Conservation (phyloP, 2,888 invertebrate genomes). For the Nomada goodeniana region DNA sequence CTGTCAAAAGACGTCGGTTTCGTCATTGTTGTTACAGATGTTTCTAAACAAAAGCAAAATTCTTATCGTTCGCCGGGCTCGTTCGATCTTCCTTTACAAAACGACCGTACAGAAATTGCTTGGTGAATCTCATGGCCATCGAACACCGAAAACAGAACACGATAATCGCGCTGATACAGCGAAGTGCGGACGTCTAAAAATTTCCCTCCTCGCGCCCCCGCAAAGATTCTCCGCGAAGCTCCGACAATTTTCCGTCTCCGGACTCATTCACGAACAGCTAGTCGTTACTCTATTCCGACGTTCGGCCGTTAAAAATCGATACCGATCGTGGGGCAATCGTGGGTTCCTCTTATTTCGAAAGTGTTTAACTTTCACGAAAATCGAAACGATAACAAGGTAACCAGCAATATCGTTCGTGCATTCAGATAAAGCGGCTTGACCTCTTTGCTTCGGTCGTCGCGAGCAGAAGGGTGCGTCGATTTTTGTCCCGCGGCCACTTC, state of each 20-base stretch:
- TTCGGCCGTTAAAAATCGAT: not conserved
- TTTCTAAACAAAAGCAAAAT: too few relatives aligned
- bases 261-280: not conserved
- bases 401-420: not conserved
- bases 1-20: not conserved
- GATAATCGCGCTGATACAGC: too few relatives aligned
- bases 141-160: too few relatives aligned
- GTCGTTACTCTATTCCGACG: not conserved
- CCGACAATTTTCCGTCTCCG: not conserved
- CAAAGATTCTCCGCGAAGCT: too few relatives aligned
- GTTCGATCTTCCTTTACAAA: too few relatives aligned
- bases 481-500: conserved; percentile 35
- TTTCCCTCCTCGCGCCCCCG: too few relatives aligned
- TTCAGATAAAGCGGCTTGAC: conserved; percentile 10
- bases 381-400: not conserved
- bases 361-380: conserved; percentile 4
- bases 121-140: too few relatives aligned
- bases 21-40: too few relatives aligned
- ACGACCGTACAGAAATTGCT: too few relatives aligned
- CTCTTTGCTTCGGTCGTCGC: conserved; percentile 1
- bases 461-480: conserved; percentile 30
- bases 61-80: too few relatives aligned
- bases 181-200: too few relatives aligned
- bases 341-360: not conserved
- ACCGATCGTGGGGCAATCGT: conserved; percentile 6